Conservation (phyloP, 1,140 invertebrate species). For the Cotesia typhae region DNA sequence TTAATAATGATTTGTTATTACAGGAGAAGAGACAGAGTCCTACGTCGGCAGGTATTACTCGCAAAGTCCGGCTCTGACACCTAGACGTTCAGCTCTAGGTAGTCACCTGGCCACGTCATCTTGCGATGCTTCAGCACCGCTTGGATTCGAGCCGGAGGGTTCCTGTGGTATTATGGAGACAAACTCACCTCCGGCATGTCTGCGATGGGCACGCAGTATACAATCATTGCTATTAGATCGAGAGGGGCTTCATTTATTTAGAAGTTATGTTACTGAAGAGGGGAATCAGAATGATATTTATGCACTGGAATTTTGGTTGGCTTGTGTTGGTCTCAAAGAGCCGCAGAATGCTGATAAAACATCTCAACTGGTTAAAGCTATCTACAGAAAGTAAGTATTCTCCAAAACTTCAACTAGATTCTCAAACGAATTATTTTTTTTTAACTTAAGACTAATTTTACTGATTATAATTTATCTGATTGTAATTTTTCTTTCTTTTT, state of each 20-base stretch:
- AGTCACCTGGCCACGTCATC: slow-evolving; percentile 49
- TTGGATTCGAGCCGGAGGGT: slow-evolving; percentile 68
- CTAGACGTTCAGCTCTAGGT: slow-evolving; percentile 61
- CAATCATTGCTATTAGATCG: slow-evolving; percentile 82
- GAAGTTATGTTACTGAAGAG: slow-evolving; percentile 83
- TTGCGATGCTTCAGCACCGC: slow-evolving; percentile 65
- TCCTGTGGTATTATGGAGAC: slow-evolving; percentile 63
- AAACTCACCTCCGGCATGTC: slow-evolving; percentile 78
- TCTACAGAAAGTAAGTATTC: slow-evolving; percentile 69
- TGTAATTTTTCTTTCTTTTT: slow-evolving; percentile 42
- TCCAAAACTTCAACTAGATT: not conserved
- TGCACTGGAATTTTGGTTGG: slow-evolving; percentile 89
- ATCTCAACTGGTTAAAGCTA: slow-evolving; percentile 80
- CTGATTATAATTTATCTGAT: not conserved
- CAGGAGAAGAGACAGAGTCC: slow-evolving; percentile 64
- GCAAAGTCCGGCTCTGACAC: slow-evolving; percentile 63
- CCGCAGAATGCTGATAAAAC: slow-evolving; percentile 77
- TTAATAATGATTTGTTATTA: slow-evolving; percentile 25
- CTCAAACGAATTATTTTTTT: too few species aligned
- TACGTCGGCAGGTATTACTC: slow-evolving; percentile 57
- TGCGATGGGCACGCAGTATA: slow-evolving; percentile 87
- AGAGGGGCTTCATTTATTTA: slow-evolving; percentile 86
- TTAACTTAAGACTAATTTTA: too few species aligned
- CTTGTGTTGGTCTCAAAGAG: slow-evolving; percentile 87
- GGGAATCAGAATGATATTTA: slow-evolving; percentile 76